Conservation (phyloP, 2,797 vertebrate species). For the Austrolebias charrua region DNA sequence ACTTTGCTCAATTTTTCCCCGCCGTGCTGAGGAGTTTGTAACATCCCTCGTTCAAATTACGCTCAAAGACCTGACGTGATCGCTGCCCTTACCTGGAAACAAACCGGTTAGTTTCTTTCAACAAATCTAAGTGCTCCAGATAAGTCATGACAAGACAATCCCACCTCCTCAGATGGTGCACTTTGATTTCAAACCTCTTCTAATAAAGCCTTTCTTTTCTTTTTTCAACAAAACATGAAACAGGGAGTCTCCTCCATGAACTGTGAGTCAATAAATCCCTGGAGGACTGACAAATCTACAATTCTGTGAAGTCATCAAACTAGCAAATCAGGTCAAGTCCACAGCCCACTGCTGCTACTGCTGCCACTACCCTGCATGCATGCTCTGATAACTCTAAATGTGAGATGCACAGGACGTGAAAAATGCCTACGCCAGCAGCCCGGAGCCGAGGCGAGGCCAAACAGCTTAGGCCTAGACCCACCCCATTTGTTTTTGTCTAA, state of each 20-base stretch:
- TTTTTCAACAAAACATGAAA: constrained; percentile 34
- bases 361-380: constrained; percentile 55
- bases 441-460: constrained; percentile 50
- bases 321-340: constrained; percentile 63
- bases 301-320: constrained; percentile 50
- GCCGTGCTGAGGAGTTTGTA: constrained; percentile 17
- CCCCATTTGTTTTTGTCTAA: constrained; percentile 62
- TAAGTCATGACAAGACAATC: constrained; percentile 51
- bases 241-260: constrained; percentile 15
- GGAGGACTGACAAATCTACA: constrained; percentile 21
- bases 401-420: constrained; percentile 56
- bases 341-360: constrained; percentile 38
- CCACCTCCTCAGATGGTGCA: constrained; percentile 24
- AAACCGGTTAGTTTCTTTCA: constrained; percentile 56
- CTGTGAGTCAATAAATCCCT: constrained; percentile 33
- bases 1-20: constrained; percentile 24
- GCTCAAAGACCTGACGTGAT: constrained; percentile 13
- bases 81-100: constrained; percentile 71
- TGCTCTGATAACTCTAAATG: constrained; percentile 59
- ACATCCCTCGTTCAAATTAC: constrained; percentile 26
- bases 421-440: constrained; percentile 70
- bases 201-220: constrained; percentile 43
- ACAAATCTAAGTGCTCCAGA: constrained; percentile 57
- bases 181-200: constrained; percentile 50
- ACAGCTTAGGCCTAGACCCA: constrained; percentile 62